These are phyloP conservation scores for Hypomecis atomaria DNA, from an alignment of 2,888 invertebrate species.

Conservation along the genomic window DNA sequence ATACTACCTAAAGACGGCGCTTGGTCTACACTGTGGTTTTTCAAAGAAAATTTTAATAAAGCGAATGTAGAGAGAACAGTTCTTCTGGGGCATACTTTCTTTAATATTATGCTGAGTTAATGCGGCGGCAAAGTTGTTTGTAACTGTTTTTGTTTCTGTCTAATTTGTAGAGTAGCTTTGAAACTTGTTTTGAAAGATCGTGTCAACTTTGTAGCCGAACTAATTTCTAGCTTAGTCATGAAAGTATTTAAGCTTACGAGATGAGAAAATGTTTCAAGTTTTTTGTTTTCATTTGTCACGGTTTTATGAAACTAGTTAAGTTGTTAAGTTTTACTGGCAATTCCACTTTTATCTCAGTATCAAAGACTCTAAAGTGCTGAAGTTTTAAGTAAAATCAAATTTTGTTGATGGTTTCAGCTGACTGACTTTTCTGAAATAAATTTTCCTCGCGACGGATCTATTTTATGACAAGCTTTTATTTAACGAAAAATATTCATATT, in stretches of 20 bases:
- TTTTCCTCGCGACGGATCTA: too few relatives aligned
- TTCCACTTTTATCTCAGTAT: too few relatives aligned
- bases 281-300: too few relatives aligned
- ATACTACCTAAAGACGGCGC: slow-evolving; percentile 23
- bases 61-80: slow-evolving; percentile 45
- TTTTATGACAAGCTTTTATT: too few relatives aligned
- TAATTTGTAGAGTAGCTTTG: slow-evolving; percentile 20
- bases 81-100: slow-evolving; percentile 51
- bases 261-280: neutral
- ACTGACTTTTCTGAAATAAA: too few relatives aligned
- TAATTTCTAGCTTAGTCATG: slow-evolving; percentile 5
- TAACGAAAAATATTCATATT: too few relatives aligned
- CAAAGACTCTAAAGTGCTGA: too few relatives aligned
- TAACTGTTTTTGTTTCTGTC: slow-evolving; percentile 27
- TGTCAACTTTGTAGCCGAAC: slow-evolving; percentile 2
- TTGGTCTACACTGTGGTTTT: slow-evolving; percentile 41
- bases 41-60: slow-evolving; percentile 63
- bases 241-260: neutral
- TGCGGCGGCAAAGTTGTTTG: slow-evolving; percentile 33
- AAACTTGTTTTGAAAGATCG: slow-evolving; percentile 1
- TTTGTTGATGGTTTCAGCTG: too few relatives aligned
- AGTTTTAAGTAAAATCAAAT: too few relatives aligned
- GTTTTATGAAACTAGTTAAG: too few relatives aligned
- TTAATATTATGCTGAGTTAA: slow-evolving; percentile 48
- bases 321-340: too few relatives aligned